Evolutionary conservation across 1,140 invertebrate genomes (phyloP).

Genomic region (Zophobas morio): DNA sequence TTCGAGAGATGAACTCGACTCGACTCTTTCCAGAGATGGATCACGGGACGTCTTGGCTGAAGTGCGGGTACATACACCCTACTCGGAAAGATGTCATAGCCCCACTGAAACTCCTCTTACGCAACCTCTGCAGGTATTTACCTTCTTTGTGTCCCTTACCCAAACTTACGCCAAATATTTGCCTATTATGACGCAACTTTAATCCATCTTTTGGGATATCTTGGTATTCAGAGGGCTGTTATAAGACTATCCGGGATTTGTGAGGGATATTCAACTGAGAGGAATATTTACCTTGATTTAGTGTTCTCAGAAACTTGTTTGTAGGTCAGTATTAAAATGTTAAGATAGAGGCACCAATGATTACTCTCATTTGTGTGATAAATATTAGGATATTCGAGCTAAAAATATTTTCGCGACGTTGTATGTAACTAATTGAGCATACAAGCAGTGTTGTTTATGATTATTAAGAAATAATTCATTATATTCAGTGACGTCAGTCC

Average conservation of each 20-base stretch:
- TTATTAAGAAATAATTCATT: too few species aligned
- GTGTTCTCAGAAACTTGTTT: too few species aligned
- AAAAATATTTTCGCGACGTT: too few species aligned
- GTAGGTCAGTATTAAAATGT: too few species aligned
- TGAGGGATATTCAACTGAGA: too few species aligned
- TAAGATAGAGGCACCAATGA: too few species aligned
- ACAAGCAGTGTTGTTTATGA: too few species aligned
- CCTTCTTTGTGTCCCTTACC: background rate
- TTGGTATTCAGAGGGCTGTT: background rate
- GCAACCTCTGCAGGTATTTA: constrained; percentile 35
- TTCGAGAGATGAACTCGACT: constrained; percentile 57
- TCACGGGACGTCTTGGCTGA: constrained; percentile 65
- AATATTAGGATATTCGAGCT: too few species aligned
- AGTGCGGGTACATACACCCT: constrained; percentile 61
- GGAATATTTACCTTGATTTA: too few species aligned
- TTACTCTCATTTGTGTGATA: too few species aligned
- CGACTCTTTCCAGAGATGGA: constrained; percentile 62
- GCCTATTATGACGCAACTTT: constrained; percentile 8
- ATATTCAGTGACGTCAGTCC: too few species aligned
- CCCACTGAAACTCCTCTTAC: constrained; percentile 26
- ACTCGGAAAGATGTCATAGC: constrained; percentile 48
- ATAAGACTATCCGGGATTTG: background rate
- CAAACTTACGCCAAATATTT: constrained; percentile 3
- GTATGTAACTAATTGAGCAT: too few species aligned
- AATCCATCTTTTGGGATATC: background rate